These are phyloP conservation scores for Rotaria socialis DNA, from an alignment of 2,888 invertebrate genomes.

Conservation along the genomic window DNA sequence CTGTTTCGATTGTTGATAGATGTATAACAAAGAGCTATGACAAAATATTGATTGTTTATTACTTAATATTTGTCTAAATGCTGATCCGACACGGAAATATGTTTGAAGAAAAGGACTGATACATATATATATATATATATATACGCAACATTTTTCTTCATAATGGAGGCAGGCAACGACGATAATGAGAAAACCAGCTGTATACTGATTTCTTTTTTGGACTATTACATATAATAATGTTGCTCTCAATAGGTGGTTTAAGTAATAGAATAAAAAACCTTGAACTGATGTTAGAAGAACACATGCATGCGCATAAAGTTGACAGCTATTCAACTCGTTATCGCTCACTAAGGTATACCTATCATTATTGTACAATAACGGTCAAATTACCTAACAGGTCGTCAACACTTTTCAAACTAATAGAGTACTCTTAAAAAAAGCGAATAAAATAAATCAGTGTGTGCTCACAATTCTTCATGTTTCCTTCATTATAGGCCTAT, in stretches of 20 bases:
- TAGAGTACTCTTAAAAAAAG: background rate
- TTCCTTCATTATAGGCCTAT: background rate
- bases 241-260: background rate
- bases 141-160: background rate
- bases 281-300: background rate
- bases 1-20: background rate
- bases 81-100: background rate
- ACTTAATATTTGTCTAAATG: background rate
- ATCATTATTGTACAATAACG: constrained; percentile 8
- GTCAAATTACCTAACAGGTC: constrained; percentile 17
- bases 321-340: constrained; percentile 17
- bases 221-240: background rate
- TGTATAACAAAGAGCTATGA: background rate
- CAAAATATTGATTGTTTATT: constrained; percentile 7
- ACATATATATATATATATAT: no score
- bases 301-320: background rate
- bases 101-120: no score
- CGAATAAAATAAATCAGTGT: background rate
- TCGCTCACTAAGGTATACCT: background rate
- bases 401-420: background rate
- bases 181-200: constrained; percentile 9
- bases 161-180: background rate
- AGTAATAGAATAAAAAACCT: constrained; percentile 26
- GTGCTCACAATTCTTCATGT: background rate
- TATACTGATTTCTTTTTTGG: background rate